Conservation (phyloP, 2,113 vertebrate genomes). For the Ailuropoda melanoleuca region DNA sequence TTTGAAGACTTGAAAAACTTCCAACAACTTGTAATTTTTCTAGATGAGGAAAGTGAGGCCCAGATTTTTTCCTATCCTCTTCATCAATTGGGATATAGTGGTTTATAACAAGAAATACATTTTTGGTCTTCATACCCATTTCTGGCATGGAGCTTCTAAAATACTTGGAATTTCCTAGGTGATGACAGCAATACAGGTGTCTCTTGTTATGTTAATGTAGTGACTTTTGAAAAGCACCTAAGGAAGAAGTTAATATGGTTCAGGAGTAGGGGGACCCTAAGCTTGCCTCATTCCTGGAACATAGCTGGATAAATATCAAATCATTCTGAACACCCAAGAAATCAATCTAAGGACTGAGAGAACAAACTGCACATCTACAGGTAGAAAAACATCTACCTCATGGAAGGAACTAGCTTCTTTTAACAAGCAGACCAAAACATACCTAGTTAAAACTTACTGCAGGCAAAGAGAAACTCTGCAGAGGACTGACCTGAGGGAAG, state of each 20-base stretch:
- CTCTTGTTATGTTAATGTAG: neutral
- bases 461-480: neutral
- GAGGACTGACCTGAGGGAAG: neutral
- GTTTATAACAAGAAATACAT: neutral
- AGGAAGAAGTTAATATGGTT: neutral
- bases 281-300: neutral
- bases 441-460: neutral
- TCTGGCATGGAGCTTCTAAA: neutral
- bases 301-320: neutral
- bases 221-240: neutral
- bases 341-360: neutral
- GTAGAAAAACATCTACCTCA: neutral
- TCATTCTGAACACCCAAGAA: neutral
- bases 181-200: neutral
- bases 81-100: neutral
- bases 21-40: neutral
- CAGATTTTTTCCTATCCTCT: neutral
- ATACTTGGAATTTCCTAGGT: neutral
- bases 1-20: constrained; percentile 8
- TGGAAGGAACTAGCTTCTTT: neutral
- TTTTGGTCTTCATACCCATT: neutral
- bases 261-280: neutral
- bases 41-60: neutral
- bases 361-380: neutral
- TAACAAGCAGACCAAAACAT: neutral